Conservation (phyloP, 2,888 invertebrate species). For the Drosophila macrospina region DNA sequence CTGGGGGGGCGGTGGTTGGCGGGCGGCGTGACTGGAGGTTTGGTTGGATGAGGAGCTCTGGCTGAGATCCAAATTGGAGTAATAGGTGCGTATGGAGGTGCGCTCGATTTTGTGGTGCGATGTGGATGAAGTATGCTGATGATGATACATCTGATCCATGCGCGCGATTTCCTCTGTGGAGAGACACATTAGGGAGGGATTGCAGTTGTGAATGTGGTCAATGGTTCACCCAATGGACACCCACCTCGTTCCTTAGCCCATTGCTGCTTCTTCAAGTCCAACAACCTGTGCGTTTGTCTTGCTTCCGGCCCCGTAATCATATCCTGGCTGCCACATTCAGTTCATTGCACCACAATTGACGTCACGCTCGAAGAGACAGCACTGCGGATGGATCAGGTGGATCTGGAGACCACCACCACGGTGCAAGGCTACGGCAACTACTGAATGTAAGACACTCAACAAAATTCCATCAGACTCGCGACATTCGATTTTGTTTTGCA, state of each 20-base stretch:
- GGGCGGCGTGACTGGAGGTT: slow-evolving; percentile 54
- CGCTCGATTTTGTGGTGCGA: slow-evolving; percentile 85
- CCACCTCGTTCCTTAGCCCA: slow-evolving; percentile 97
- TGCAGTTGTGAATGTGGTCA: neutral
- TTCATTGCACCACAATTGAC: slow-evolving; percentile 63
- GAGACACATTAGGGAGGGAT: neutral
- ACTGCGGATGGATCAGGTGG: neutral
- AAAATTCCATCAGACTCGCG: slow-evolving; percentile 65
- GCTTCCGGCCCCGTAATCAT: slow-evolving; percentile 84
- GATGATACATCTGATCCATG: slow-evolving; percentile 90
- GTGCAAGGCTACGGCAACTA: slow-evolving; percentile 64
- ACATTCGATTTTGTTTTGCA: slow-evolving; percentile 57
- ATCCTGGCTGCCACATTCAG: slow-evolving; percentile 44
- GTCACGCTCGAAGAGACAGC: slow-evolving; percentile 4
- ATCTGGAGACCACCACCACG: slow-evolving; percentile 44
- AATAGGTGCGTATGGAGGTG: slow-evolving; percentile 85
- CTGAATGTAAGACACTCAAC: slow-evolving; percentile 53
- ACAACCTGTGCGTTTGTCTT: slow-evolving; percentile 87
- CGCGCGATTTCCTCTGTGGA: slow-evolving; percentile 92
- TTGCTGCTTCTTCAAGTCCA: slow-evolving; percentile 95
- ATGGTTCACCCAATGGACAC: slow-evolving; percentile 26
- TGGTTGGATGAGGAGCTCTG: slow-evolving; percentile 68
- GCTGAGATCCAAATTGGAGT: slow-evolving; percentile 84
- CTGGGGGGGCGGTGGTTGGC: slow-evolving; percentile 18
- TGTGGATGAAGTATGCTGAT: slow-evolving; percentile 84